Evolutionary conservation across 2,113 vertebrate genomes (phyloP), one percentile per base, ranked within the genome.

Genomic region (Actenoides lindsayi): DNA sequence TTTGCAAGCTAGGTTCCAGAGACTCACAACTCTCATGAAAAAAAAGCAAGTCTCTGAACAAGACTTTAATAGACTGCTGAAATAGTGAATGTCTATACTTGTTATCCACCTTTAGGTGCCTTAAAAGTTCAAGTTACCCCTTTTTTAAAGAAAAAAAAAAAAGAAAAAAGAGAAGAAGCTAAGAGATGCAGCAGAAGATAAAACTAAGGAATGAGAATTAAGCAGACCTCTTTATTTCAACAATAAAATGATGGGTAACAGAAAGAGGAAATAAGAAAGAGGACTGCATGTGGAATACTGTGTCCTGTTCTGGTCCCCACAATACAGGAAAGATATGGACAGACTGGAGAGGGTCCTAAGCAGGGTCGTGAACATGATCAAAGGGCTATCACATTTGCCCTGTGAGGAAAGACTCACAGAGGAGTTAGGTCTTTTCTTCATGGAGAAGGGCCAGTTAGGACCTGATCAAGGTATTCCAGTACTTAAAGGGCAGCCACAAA

Each of bases 161-260:
- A 11, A 3, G 1, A 5, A 41, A 30, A 37, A 46, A 28, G 2
- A 11, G 6, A 5, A 28, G 5, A n/a, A 6, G 20, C 30, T 48
- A 84, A 70, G 60, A 64, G 73, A 80, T 46, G 10, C 42, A 41
- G 3, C 37, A 56, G 70, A 60, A 87, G 16, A 75, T 33, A 44
- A 70, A 71, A 56, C 5, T 35, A 42, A 89, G 54, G 27, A 87
- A 46, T 48, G 16, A 87, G 15, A 54, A 30, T 63, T n/a, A 74
- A 78, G 19, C 7, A 91, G 7, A 51, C 5, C 7, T 71, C 23
- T 78, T 59, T 20, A 54, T 63, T 92, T 71, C 25, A 50, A 21
- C 51, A 71, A 59, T 39, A 57, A 67, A 89, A 83, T 11, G 4
- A 84, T 51, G 30, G 28, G 8, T 67, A 88, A 46, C 9, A 2